Conservation (phyloP, 2,888 invertebrate genomes). For the Pyrgus malvae region DNA sequence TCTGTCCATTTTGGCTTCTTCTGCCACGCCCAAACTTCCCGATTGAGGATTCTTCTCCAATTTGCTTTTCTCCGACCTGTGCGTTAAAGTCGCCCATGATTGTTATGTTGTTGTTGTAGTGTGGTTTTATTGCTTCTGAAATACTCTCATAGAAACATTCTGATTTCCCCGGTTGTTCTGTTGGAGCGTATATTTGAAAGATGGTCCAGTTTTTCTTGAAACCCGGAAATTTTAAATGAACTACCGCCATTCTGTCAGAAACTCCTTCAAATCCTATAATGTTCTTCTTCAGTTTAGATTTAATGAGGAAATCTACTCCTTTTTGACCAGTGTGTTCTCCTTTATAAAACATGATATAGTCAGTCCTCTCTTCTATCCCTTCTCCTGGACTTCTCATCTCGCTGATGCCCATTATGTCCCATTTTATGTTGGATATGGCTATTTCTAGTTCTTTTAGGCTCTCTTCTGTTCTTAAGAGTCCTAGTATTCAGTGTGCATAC, state of each 20-base stretch:
- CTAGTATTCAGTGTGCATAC: background rate
- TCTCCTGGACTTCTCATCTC: slow-evolving; percentile 30
- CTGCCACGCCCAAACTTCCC: too few relatives aligned
- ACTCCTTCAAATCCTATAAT: slow-evolving; percentile 29
- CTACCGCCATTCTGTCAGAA: slow-evolving; percentile 29
- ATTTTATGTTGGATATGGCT: background rate
- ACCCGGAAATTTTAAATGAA: slow-evolving; percentile 2
- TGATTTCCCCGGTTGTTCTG: slow-evolving; percentile 19
- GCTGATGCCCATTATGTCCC: slow-evolving; percentile 28
- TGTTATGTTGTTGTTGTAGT: too few relatives aligned
- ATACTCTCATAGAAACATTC: slow-evolving; percentile 1
- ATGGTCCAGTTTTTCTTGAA: slow-evolving; percentile 14
- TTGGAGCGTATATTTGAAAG: slow-evolving; percentile 25
- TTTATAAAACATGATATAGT: slow-evolving; percentile 27
- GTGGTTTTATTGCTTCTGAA: too few relatives aligned
- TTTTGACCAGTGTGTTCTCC: slow-evolving; percentile 23
- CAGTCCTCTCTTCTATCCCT: slow-evolving; percentile 23
- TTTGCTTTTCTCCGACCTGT: too few relatives aligned
- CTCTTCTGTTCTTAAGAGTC: background rate
- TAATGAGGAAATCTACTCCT: slow-evolving; percentile 32
- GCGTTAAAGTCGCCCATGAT: too few relatives aligned
- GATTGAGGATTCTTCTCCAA: too few relatives aligned
- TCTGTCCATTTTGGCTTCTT: too few relatives aligned
- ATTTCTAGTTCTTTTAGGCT: background rate
- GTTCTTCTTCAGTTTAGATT: slow-evolving; percentile 23